A percentile compares a stretch with the other conserved stretches of the same genome.
These are phyloP conservation scores for Homalodisca vitripennis DNA, from an alignment of 1,140 invertebrate genomes.

Conservation along the genomic window DNA sequence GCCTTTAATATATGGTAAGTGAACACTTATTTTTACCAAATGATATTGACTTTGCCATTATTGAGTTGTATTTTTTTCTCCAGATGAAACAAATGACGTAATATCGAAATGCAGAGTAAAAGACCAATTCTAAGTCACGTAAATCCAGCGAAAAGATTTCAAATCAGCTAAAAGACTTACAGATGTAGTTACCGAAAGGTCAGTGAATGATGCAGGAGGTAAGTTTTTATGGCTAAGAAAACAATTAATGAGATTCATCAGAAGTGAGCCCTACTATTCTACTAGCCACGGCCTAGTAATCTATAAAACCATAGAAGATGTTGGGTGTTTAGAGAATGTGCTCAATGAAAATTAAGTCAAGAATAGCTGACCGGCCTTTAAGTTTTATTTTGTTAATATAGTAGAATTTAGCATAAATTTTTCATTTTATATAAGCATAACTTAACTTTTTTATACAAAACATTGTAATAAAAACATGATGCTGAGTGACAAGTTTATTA, in stretches of 20 bases:
- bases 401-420: no score
- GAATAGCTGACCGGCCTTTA: background rate
- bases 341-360: background rate
- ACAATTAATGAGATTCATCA: background rate
- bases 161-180: no score
- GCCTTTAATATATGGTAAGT: no score
- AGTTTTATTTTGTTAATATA: background rate
- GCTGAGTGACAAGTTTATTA: slow-evolving; percentile 1
- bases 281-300: background rate
- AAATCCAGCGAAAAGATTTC: background rate
- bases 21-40: background rate
- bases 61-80: background rate
- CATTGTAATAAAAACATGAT: slow-evolving; percentile 7
- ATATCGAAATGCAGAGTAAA: background rate
- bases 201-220: background rate
- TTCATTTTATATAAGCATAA: no score
- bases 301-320: background rate
- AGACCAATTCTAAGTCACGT: background rate
- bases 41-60: background rate
- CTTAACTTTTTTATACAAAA: background rate
- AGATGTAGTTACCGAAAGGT: background rate
- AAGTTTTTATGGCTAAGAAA: background rate
- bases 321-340: background rate
- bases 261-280: background rate
- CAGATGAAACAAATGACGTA: background rate